phyloP scores from a whole-genome alignment of 2,797 vertebrate genomes.

The Lagorchestes hirsutus region DNA sequence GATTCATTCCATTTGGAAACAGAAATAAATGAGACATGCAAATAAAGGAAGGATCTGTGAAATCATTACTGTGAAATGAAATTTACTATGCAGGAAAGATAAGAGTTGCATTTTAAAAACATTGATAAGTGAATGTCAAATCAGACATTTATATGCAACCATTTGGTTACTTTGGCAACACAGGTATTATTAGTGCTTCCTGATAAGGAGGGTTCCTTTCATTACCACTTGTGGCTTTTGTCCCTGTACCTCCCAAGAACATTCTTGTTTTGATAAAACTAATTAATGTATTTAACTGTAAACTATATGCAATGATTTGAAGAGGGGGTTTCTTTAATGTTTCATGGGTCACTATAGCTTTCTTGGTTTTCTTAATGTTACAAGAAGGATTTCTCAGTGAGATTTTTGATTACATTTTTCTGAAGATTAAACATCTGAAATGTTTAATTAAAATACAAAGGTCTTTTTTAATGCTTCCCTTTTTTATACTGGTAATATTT shows the following conservation, averaged over 20 bases:
- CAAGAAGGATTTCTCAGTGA: conserved; percentile 52
- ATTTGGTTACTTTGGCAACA: conserved; percentile 83
- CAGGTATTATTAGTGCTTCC: conserved; percentile 77
- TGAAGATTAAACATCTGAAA: conserved; percentile 30
- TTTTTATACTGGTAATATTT: conserved; percentile 23
- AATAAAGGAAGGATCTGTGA: conserved; percentile 78
- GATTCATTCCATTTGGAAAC: conserved; percentile 67
- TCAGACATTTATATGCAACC: conserved; percentile 81
- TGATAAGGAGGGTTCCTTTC: conserved; percentile 80
- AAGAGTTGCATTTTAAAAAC: conserved; percentile 81
- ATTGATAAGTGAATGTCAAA: conserved; percentile 84
- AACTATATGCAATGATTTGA: conserved; percentile 74
- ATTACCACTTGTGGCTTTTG: conserved; percentile 83
- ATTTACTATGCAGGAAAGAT: conserved; percentile 79
- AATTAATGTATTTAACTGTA: conserved; percentile 82
- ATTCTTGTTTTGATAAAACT: conserved; percentile 78
- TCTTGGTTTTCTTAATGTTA: conserved; percentile 57
- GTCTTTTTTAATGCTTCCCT: background rate
- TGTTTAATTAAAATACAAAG: conserved; percentile 67
- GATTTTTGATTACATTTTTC: conserved; percentile 48
- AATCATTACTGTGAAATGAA: conserved; percentile 83
- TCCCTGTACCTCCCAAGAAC: conserved; percentile 80
- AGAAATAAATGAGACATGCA: conserved; percentile 76
- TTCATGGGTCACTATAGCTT: background rate
- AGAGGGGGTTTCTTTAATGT: conserved; percentile 62